Evolutionary conservation across 1,140 invertebrate species (phyloP).

Genomic region (Tetragonula clypearis): DNA sequence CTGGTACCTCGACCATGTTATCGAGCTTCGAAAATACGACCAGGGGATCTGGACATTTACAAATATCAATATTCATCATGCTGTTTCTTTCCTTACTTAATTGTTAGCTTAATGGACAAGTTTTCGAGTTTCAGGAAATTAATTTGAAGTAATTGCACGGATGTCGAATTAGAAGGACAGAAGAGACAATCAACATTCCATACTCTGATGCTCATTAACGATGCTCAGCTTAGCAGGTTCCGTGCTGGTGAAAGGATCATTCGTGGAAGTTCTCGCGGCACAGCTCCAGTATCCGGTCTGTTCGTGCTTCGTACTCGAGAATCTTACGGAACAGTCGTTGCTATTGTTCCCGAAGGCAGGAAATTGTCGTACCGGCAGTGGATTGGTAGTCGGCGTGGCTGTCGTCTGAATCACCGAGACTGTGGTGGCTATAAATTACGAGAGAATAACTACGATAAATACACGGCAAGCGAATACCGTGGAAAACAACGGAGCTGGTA

Average conservation of each 20-base stretch:
- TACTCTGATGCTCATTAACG: slow-evolving; percentile 73
- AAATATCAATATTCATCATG: background rate
- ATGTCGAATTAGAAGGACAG: background rate
- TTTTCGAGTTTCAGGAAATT: no score
- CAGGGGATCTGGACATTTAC: slow-evolving; percentile 39
- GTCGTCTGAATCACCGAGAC: slow-evolving; percentile 56
- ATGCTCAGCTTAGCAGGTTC: slow-evolving; percentile 77
- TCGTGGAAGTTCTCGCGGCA: slow-evolving; percentile 72
- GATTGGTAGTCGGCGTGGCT: slow-evolving; percentile 68
- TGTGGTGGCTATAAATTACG: slow-evolving; percentile 56
- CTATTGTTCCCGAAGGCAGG: slow-evolving; percentile 79
- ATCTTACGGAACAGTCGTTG: slow-evolving; percentile 80
- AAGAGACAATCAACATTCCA: slow-evolving; percentile 13
- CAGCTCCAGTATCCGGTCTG: slow-evolving; percentile 80
- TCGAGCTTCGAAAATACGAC: slow-evolving; percentile 62
- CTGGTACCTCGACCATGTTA: slow-evolving; percentile 71
- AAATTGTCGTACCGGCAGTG: slow-evolving; percentile 75
- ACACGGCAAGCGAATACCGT: slow-evolving; percentile 18
- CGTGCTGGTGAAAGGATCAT: slow-evolving; percentile 76
- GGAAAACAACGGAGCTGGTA: slow-evolving; percentile 30
- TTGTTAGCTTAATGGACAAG: background rate
- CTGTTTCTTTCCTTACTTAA: background rate
- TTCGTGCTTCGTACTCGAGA: slow-evolving; percentile 77
- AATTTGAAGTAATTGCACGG: background rate
- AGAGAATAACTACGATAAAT: slow-evolving; percentile 28